Evolutionary conservation across 2,797 vertebrate genomes (phyloP).

Genomic region (Masticophis lateralis): DNA sequence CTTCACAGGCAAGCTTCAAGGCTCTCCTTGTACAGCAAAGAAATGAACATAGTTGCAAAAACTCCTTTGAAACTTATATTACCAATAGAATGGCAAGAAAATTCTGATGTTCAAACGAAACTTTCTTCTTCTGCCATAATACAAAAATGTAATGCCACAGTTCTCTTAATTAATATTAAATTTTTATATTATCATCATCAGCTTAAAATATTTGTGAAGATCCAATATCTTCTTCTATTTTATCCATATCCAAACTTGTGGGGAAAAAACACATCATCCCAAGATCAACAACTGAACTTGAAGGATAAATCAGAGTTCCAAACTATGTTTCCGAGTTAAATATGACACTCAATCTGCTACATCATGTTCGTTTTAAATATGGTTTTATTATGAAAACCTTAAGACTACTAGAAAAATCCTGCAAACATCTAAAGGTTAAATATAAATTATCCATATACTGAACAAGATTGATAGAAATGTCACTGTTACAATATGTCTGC

Average conservation of each 20-base stretch:
- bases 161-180: neutral
- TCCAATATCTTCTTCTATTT: neutral
- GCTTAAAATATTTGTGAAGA: neutral
- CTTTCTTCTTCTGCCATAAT: neutral
- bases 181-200: neutral
- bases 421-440: neutral
- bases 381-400: accelerated
- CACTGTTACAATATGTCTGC: neutral
- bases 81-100: neutral
- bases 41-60: neutral
- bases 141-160: accelerated
- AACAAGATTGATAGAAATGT: neutral
- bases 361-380: neutral
- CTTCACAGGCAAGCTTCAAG: neutral
- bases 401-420: neutral
- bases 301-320: neutral
- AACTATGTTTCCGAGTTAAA: neutral
- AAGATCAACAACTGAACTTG: neutral
- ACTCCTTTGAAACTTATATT: neutral
- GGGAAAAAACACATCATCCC: neutral
- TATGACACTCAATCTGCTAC: neutral
- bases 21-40: accelerated
- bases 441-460: neutral
- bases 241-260: neutral
- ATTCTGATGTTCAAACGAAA: neutral